Conservation (phyloP, 1,140 invertebrate genomes). For the Drosophila equinoxialis region DNA sequence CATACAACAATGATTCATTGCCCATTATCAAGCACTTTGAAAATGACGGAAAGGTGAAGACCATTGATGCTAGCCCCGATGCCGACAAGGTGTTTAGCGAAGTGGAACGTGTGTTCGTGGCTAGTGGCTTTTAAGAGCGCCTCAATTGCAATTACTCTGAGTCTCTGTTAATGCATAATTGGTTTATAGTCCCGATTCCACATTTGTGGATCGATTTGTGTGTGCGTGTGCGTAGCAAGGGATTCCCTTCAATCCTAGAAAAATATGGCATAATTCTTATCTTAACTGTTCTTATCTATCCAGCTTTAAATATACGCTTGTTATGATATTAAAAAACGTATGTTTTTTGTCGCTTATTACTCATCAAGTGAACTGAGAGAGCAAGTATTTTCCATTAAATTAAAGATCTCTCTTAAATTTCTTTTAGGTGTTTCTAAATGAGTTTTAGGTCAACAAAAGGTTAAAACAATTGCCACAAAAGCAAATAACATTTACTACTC, state of each 20-base stretch:
- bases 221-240: constrained; percentile 27
- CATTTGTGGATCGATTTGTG: constrained; percentile 13
- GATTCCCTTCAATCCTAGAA: neutral
- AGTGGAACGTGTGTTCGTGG: constrained; percentile 65
- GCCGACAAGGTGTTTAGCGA: constrained; percentile 89
- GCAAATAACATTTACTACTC: neutral
- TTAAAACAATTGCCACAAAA: constrained; percentile 1
- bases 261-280: constrained; percentile 8
- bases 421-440: neutral
- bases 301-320: constrained; percentile 59
- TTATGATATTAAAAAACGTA: constrained; percentile 37
- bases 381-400: constrained; percentile 28
- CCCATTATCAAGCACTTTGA: constrained; percentile 97
- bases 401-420: too few species aligned
- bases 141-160: neutral
- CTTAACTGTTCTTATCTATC: constrained; percentile 22
- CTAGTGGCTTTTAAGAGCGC: constrained; percentile 56
- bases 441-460: constrained; percentile 1
- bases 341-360: constrained; percentile 15
- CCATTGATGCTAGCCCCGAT: constrained; percentile 89
- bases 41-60: constrained; percentile 88
- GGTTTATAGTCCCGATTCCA: constrained; percentile 22
- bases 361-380: constrained; percentile 25
- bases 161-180: neutral
- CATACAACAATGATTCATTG: constrained; percentile 95